Evolutionary conservation across 2,888 invertebrate genomes (phyloP), one percentile per base, ranked within the genome.

Genomic region (Xanthorhoe spadicearia): DNA sequence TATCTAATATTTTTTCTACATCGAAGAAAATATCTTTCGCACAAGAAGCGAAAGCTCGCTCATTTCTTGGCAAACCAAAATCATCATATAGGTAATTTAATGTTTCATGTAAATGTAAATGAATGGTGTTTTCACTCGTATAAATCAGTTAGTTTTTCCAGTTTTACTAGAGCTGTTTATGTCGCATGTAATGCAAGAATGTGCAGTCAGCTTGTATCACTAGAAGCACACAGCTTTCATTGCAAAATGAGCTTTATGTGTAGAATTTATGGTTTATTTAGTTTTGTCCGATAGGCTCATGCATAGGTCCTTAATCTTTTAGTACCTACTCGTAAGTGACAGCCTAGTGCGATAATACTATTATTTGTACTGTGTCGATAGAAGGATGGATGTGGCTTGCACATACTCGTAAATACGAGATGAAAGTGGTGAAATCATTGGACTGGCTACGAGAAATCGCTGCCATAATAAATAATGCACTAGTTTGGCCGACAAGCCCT

Each of bases 341-440:
- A 43, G 17, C 5, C 48, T 17, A 48, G 32, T 32, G 8, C 32
- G 9, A 48, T 53, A 53, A 35, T 4, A 62, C 55, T 66, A 62
- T 51, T 19, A 59, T 43, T 19, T 46, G 32, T 23, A 46, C 55
- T 62, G 53, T 48, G 58, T 23, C 59, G 75, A 78, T 77, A 72
- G 74, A 75, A 74, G 80, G 79, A 83, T 82, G 77, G 78, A 81
- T 80, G 77, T 80, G 76, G 78, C 77, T 74, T 76, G 75, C 77
- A 82, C 78, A 76, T 76, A 80, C 82, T 83, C 79, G 85, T 83
- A 84, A 84, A 84, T 86, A 86, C 87, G 72, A 91, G 89, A 90
- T 87, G 92, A 92, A 92, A 93, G 91, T 92, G 83, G 92, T 87
- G 92, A 93, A 92, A 92, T 90, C 90, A 87, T 75, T 78, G 82